Conservation (phyloP, 2,113 vertebrate species). For the Cariama cristata region DNA sequence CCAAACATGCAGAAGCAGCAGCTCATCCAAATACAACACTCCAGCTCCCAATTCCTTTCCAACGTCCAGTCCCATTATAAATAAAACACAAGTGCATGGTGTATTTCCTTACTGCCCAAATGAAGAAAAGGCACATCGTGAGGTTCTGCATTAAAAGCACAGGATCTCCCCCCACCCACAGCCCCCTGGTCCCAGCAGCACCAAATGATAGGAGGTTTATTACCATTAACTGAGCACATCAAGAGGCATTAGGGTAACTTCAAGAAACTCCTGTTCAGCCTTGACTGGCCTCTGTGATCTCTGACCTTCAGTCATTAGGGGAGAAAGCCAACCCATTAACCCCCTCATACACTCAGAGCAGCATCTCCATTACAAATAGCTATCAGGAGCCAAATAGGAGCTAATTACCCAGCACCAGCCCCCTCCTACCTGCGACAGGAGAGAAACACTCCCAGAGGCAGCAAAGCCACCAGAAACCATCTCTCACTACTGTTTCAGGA, state of each 20-base stretch:
- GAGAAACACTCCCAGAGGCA: background rate
- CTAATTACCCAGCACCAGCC: background rate
- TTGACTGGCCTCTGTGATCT: background rate
- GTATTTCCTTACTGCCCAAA: background rate
- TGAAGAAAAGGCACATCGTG: background rate
- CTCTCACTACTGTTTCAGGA: background rate
- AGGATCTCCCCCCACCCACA: background rate
- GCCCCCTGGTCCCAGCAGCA: background rate
- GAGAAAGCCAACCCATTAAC: background rate
- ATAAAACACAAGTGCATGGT: rapidly evolving
- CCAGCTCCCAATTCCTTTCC: background rate
- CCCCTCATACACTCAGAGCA: background rate
- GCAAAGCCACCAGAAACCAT: background rate
- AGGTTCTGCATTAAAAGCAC: background rate
- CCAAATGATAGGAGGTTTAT: background rate
- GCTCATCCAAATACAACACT: constrained; percentile 11
- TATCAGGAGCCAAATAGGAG: background rate
- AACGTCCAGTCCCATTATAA: background rate
- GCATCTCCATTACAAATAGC: background rate
- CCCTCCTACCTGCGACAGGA: background rate
- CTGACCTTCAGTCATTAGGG: background rate
- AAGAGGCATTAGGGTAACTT: background rate
- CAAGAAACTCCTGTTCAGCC: background rate
- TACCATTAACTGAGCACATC: background rate
- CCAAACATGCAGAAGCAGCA: background rate